Evolutionary conservation across 2,888 invertebrate species (phyloP).

Genomic region (Erebia palarica): DNA sequence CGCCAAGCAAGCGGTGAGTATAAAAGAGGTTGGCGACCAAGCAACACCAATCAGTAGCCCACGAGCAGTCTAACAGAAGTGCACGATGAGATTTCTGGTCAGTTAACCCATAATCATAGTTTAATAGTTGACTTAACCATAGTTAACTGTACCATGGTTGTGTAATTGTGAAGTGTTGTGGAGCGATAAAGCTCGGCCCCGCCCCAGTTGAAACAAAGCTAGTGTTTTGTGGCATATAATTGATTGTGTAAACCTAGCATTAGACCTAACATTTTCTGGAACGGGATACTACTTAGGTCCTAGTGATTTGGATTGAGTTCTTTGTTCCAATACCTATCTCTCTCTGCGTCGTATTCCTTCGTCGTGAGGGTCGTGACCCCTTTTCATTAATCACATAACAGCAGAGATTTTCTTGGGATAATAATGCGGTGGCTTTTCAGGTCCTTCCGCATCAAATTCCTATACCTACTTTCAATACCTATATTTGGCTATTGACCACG

Average conservation of each 20-base stretch:
- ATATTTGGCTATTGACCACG: neutral
- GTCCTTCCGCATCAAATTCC: no score
- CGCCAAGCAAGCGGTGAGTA: slow-evolving; percentile 62
- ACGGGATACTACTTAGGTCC: neutral
- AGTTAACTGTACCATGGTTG: slow-evolving; percentile 31
- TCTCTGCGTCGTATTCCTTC: no score
- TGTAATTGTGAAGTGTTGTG: slow-evolving; percentile 50
- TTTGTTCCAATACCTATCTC: neutral
- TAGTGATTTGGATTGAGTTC: neutral
- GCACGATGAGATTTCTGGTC: slow-evolving; percentile 81
- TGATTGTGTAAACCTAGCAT: slow-evolving; percentile 2
- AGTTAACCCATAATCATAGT: slow-evolving; percentile 49
- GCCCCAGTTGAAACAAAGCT: neutral
- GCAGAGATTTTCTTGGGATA: no score
- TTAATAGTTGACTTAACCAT: neutral
- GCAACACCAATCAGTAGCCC: slow-evolving; percentile 79
- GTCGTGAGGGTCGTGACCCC: no score
- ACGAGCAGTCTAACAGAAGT: slow-evolving; percentile 82
- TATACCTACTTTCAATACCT: no score
- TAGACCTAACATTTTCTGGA: neutral
- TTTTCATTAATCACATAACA: no score
- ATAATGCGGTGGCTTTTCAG: no score
- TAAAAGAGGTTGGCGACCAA: slow-evolving; percentile 70
- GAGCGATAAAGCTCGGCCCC: neutral
- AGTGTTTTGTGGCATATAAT: neutral